A percentile compares a stretch with the other conserved stretches of the same genome.
These are phyloP conservation scores for Isoperla grammatica DNA, from an alignment of 2,888 invertebrate species.

Conservation along the genomic window DNA sequence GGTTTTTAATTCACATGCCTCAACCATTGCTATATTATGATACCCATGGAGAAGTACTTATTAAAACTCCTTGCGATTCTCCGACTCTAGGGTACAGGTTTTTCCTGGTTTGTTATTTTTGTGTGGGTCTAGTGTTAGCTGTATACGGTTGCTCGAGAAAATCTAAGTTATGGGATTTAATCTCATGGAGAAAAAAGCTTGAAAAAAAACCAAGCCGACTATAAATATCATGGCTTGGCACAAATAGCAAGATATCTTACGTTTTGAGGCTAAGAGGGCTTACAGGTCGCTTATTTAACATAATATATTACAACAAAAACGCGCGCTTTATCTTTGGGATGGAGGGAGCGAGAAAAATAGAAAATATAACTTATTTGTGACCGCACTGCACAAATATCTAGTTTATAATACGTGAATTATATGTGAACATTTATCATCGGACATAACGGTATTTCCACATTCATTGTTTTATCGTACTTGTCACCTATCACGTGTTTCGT, in stretches of 20 bases:
- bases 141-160: constrained; percentile 8
- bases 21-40: constrained; percentile 2
- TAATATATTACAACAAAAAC: constrained; percentile 15
- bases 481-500: no score
- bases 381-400: not conserved
- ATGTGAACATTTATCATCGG: no score
- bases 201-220: constrained; percentile 13
- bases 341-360: not conserved
- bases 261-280: constrained; percentile 12
- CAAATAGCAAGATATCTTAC: constrained; percentile 12
- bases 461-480: no score
- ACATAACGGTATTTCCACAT: no score
- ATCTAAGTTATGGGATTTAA: constrained; percentile 17
- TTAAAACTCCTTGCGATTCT: not conserved
- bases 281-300: constrained; percentile 7
- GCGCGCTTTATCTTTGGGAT: constrained; percentile 6
- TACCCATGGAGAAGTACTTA: not conserved
- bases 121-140: no score
- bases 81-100: no score
- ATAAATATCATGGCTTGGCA: constrained; percentile 14
- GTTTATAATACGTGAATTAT: no score
- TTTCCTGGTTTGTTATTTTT: no score
- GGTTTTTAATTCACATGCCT: not conserved
- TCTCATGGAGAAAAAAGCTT: constrained; percentile 12
- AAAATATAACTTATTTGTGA: constrained; percentile 7